Evolutionary conservation across 2,113 vertebrate genomes (phyloP).

Genomic region (Machaerirhynchus nigripectus): DNA sequence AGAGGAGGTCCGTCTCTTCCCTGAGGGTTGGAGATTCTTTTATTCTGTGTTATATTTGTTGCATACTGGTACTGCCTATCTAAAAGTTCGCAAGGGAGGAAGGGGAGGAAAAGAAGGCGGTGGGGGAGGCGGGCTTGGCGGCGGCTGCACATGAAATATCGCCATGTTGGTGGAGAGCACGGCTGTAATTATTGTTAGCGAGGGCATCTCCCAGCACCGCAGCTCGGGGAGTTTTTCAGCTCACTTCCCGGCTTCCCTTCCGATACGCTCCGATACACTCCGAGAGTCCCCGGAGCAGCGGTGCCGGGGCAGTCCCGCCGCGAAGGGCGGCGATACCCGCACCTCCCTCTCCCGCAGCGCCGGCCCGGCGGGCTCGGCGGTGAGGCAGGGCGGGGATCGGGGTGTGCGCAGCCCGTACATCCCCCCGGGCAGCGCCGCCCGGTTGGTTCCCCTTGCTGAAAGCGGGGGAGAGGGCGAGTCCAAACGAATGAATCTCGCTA

Average conservation of each 20-base stretch:
- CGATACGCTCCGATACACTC: background rate
- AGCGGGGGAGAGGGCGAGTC: background rate
- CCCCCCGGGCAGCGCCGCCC: background rate
- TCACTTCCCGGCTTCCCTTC: background rate
- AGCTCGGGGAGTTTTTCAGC: background rate
- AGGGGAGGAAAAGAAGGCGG: background rate
- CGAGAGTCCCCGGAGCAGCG: background rate
- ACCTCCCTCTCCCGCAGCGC: background rate
- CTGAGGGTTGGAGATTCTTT: conserved; percentile 1
- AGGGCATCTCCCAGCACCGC: background rate
- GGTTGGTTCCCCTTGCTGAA: background rate
- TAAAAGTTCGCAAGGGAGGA: conserved; percentile 1
- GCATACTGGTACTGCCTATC: background rate
- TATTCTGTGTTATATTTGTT: background rate
- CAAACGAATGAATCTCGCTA: background rate
- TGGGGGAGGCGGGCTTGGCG: background rate
- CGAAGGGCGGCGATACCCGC: background rate
- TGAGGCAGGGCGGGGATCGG: background rate
- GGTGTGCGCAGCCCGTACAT: background rate
- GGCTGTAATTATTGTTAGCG: background rate
- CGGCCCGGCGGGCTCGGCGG: background rate
- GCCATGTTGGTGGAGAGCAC: conserved; percentile 65
- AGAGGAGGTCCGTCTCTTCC: background rate
- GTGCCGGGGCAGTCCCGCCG: background rate
- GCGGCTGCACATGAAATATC: conserved; percentile 52